Evolutionary conservation across 2,113 vertebrate species (phyloP), one percentile per base, ranked within the genome.

Genomic region (Capricornis sumatraensis): DNA sequence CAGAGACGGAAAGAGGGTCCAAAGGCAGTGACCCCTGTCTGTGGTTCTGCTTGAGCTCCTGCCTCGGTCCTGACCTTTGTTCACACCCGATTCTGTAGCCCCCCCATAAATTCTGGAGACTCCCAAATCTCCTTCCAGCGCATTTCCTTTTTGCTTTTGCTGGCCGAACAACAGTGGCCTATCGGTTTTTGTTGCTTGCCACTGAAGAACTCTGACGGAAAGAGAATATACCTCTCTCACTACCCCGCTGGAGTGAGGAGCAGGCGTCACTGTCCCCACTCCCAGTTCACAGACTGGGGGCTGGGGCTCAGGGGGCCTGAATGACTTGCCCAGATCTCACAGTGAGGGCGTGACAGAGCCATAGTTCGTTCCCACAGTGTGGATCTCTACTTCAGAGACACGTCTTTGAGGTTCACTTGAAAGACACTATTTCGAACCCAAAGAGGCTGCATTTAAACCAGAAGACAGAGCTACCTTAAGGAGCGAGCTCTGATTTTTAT

Each of bases 201-300:
- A 15, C 36, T 14, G 15, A 36, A 84, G 55, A 58, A 25, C 50
- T 52, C 47, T 33, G 45, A 55, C 1, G 1, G 47, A 28, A 2
- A 0, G 4, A 47, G 4, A 2, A 1, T 19, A 0, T 15, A 11
- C 52, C 13, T 21, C 15, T 79, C n/a, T 47, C 45, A 27, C n/a
- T 7, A 3, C 36, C 28, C 25, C 11, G 2, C 1, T 15, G 78
- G 21, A 60, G 33, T 11, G 64, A 25, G 11, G 33, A 43, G 43
- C 27, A 7, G 30, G 36, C 7, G 2, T 15, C 50, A 0, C 33
- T 7, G 8, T 12, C 50, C 3, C 40, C 7, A 8, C 0, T 16
- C 3, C 13, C 62, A 9, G 33, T 60, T 25, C n/a, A 45, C 2
- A 40, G 28, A 9, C 5, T 33, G 82, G 28, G 40, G 36, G 25